Evolutionary conservation across 1,140 invertebrate genomes (phyloP).

Genomic region (Trichonephila clavata): DNA sequence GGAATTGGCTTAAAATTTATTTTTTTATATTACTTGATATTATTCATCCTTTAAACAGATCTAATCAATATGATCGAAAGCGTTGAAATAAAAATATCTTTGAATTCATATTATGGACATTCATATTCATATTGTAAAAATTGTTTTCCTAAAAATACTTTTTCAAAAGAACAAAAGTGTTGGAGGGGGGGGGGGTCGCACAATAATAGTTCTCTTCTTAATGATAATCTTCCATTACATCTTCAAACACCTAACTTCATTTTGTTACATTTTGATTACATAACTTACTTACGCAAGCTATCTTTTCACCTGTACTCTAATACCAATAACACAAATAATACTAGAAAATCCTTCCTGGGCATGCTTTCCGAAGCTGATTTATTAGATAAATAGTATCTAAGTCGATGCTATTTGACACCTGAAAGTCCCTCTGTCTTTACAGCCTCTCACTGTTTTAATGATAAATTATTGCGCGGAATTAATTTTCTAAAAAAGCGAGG

Average conservation of each 20-base stretch:
- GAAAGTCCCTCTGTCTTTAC: slow-evolving; percentile 1
- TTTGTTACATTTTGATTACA: background rate
- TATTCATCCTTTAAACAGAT: no score
- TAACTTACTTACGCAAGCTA: background rate
- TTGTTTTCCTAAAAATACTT: no score
- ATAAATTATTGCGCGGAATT: slow-evolving; percentile 61
- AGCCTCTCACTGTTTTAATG: slow-evolving; percentile 40
- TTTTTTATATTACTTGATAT: no score
- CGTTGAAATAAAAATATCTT: no score
- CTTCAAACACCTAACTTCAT: background rate
- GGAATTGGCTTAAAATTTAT: no score
- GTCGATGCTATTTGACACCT: slow-evolving; percentile 45
- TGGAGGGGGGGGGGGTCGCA: background rate
- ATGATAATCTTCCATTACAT: background rate
- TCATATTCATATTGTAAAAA: background rate
- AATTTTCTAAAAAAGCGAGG: slow-evolving; percentile 41
- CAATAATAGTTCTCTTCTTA: background rate
- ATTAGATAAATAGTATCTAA: slow-evolving; percentile 48
- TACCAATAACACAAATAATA: background rate
- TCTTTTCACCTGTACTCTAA: slow-evolving; percentile 1
- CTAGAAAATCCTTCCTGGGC: background rate
- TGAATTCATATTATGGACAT: background rate
- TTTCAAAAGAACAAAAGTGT: no score
- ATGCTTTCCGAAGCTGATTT: slow-evolving; percentile 6
- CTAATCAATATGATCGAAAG: no score